These are phyloP conservation scores for Drosophila aldrichi DNA, from an alignment of 2,888 invertebrate species.

Conservation along the genomic window DNA sequence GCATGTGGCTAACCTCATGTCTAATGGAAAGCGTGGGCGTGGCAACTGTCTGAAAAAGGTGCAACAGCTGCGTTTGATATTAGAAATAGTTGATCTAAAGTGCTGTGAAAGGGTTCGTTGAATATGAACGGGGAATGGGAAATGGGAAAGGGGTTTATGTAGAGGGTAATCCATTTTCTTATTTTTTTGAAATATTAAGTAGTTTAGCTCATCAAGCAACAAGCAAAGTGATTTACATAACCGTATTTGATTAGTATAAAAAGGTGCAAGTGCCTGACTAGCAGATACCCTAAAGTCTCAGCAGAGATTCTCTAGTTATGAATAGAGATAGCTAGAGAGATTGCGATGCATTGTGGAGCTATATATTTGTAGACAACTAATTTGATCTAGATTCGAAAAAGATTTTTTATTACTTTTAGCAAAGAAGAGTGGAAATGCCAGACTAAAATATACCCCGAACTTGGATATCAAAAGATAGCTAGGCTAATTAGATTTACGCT, in stretches of 20 bases:
- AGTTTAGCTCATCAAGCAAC: not conserved
- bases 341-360: not conserved
- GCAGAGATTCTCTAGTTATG: not conserved
- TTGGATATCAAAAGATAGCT: not conserved
- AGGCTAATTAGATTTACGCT: not conserved
- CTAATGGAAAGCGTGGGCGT: constrained; percentile 41
- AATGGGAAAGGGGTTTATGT: not conserved
- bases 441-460: not conserved
- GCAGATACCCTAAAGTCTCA: not conserved
- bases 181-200: not conserved
- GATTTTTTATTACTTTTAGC: no score
- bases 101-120: constrained; percentile 6
- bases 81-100: constrained; percentile 29
- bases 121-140: not conserved
- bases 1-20: constrained; percentile 24
- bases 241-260: not conserved
- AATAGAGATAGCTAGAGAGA: no score
- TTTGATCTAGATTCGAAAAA: no score
- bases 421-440: not conserved
- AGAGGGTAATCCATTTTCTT: not conserved
- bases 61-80: constrained; percentile 22
- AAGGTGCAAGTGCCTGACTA: not conserved
- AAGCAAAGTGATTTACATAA: not conserved
- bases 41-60: constrained; percentile 31
- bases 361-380: not conserved